These are phyloP conservation scores for Platynereis dumerilii DNA, from an alignment of 2,888 invertebrate species.

Conservation along the genomic window DNA sequence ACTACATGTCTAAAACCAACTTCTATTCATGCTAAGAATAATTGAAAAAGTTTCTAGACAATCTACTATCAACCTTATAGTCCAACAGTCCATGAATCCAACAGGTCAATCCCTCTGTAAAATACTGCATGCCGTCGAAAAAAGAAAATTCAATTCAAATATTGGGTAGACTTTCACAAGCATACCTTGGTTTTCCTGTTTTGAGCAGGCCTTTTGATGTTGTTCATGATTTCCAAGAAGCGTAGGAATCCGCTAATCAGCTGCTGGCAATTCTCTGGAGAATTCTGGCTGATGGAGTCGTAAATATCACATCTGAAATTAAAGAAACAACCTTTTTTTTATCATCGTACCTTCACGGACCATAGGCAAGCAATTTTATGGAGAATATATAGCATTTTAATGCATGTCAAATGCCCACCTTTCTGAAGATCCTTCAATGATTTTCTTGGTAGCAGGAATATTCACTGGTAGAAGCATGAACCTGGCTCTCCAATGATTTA, in stretches of 20 bases:
- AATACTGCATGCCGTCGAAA: too few species aligned
- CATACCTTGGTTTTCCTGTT: conserved; percentile 31
- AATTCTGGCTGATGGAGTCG: conserved; percentile 69
- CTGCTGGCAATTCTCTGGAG: conserved; percentile 48
- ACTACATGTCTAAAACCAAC: too few species aligned
- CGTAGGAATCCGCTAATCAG: conserved; percentile 61
- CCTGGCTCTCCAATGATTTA: conserved; percentile 91
- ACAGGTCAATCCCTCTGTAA: too few species aligned
- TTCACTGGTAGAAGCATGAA: conserved; percentile 85
- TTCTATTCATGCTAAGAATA: too few species aligned
- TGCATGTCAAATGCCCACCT: too few species aligned
- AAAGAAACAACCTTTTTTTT: background rate
- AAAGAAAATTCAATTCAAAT: too few species aligned
- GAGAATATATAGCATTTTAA: too few species aligned
- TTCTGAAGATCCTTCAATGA: conserved; percentile 61
- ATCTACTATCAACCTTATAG: too few species aligned
- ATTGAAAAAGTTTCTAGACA: too few species aligned
- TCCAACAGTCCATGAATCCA: too few species aligned
- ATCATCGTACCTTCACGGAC: too few species aligned
- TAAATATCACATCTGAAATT: conserved; percentile 79
- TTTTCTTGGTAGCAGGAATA: conserved; percentile 74
- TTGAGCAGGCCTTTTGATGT: conserved; percentile 75
- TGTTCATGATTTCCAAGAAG: conserved; percentile 86
- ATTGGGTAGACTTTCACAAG: too few species aligned
- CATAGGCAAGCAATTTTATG: background rate